Percentiles rank a stretch among this genome's conserved stretches.
Conservation (phyloP, 2,888 invertebrate species). For the Masnerella sp. region DNA sequence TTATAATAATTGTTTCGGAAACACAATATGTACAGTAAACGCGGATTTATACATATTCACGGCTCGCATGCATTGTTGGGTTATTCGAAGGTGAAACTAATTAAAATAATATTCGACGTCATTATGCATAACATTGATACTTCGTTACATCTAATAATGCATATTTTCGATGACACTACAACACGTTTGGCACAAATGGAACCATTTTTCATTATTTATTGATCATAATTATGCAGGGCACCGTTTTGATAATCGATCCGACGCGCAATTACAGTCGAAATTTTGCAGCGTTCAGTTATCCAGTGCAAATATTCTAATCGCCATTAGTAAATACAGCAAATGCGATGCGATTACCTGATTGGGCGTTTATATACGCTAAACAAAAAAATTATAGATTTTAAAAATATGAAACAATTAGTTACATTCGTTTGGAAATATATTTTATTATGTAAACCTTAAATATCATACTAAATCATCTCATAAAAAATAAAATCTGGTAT, state of each 20-base stretch:
- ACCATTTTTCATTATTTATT: constrained; percentile 8
- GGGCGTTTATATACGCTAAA: too few species aligned
- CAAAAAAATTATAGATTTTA: too few species aligned
- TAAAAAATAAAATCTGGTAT: too few species aligned
- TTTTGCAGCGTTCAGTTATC: constrained; percentile 4
- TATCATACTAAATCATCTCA: too few species aligned
- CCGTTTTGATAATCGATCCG: constrained; percentile 1
- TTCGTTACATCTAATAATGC: constrained; percentile 9
- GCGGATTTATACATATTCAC: not conserved
- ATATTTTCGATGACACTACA: too few species aligned
- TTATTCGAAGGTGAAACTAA: constrained; percentile 7
- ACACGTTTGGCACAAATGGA: constrained; percentile 4
- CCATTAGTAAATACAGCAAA: constrained; percentile 10
- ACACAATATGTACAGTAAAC: not conserved
- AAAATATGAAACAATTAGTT: too few species aligned
- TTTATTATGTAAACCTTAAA: too few species aligned
- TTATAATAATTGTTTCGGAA: not conserved
- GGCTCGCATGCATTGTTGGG: constrained; percentile 7
- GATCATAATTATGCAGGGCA: not conserved
- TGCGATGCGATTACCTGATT: too few species aligned
- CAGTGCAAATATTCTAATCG: not conserved
- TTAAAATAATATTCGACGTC: constrained; percentile 14
- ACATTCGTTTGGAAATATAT: too few species aligned
- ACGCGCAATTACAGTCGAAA: not conserved
- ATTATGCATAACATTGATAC: constrained; percentile 4